Evolutionary conservation across 2,888 invertebrate genomes (phyloP).

Genomic region (Coelopa pilipes): DNA sequence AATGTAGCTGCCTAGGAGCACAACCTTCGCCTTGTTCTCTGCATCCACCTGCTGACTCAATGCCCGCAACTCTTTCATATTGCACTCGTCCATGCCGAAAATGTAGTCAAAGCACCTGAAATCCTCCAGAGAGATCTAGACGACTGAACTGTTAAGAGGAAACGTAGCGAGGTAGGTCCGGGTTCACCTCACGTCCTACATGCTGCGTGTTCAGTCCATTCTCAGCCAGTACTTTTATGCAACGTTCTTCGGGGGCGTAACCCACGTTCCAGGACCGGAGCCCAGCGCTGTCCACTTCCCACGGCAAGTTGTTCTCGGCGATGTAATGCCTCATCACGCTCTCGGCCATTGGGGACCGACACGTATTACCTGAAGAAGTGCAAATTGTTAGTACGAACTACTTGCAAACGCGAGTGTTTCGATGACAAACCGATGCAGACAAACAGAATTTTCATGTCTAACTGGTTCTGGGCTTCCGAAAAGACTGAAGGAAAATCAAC

Average conservation of each 20-base stretch:
- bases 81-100: slow-evolving; percentile 92
- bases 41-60: slow-evolving; percentile 49
- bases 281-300: slow-evolving; percentile 91
- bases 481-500: neutral
- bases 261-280: slow-evolving; percentile 88
- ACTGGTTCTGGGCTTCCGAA: neutral
- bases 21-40: slow-evolving; percentile 76
- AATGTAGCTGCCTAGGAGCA: slow-evolving; percentile 85
- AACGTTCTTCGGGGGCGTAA: slow-evolving; percentile 77
- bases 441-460: slow-evolving; percentile 56
- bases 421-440: slow-evolving; percentile 59
- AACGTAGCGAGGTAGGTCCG: neutral
- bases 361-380: slow-evolving; percentile 81
- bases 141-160: neutral
- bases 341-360: slow-evolving; percentile 94
- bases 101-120: slow-evolving; percentile 85
- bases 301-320: slow-evolving; percentile 67
- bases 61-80: slow-evolving; percentile 75
- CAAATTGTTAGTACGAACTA: no score
- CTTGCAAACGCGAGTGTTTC: neutral
- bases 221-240: slow-evolving; percentile 70
- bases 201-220: slow-evolving; percentile 74
- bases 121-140: slow-evolving; percentile 69
- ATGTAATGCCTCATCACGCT: slow-evolving; percentile 75
- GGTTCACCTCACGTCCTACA: slow-evolving; percentile 71